Base-by-base conservation (phyloP, 1,140 invertebrate species). In the Microplitis demolitor region DNA sequence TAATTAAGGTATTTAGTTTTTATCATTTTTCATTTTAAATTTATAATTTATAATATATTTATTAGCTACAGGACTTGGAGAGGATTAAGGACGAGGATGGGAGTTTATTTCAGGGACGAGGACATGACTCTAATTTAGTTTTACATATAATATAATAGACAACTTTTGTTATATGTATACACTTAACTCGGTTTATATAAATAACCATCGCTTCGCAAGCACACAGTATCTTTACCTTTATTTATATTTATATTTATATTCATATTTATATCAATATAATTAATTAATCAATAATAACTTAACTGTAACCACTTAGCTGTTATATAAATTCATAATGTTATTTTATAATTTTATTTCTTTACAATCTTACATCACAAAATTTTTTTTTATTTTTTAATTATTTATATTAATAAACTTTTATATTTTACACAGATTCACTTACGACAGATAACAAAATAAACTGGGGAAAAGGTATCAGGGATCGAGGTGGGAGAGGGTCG, bases 331-430 rank as follows among this genome's bases (percentile, higher is more conserved):
- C 31, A 53, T 8, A 31, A 13, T 34, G 11, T 72, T 69, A 51
- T 74, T 72, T 74, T 34, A 70, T 70, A 66, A 34, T 75, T 66
- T 58, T 71, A 37, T 78, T 37, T 83, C 80, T 84, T 83, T 84
- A 84, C 82, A 85, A 77, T 82, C 84, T 84, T 85, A 85, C 56
- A 74, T 84, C 84, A 85, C 84, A 84, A 84, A 79, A 83, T 45
- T 45, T 45, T 9, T 45, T 45, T 45, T 9, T 45, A 45, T 45
- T 45, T 24, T 24, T 24, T 24, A 24, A 45, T 45, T 45, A 45
- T 45, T 45, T 11, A 45, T 45, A 45, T 24, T 24, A 24, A 24
- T 24, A 24, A 24, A 45, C 2, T 9, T 45, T 45, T 11, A 45
- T 45, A 45, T 45, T 45, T 45, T 45, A 45, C 39, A 45, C 39